These are phyloP conservation scores for Magallana gigas DNA, from an alignment of 1,140 invertebrate species.

Conservation along the genomic window DNA sequence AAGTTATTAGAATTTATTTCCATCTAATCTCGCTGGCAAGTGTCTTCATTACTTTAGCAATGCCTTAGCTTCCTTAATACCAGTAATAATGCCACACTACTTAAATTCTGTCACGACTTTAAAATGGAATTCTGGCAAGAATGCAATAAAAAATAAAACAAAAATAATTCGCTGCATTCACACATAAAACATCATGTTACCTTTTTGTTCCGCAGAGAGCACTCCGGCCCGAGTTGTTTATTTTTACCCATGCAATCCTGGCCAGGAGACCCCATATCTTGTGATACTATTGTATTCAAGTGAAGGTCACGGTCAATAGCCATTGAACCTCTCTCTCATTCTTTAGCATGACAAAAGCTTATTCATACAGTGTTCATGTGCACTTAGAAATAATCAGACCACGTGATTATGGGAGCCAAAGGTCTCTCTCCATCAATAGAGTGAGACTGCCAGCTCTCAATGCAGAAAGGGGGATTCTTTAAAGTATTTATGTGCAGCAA, in stretches of 20 bases:
- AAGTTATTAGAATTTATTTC: neutral
- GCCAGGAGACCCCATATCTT: conserved; percentile 20
- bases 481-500: conserved; percentile 20
- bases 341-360: conserved; percentile 2
- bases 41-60: conserved; percentile 1
- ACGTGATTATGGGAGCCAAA: neutral
- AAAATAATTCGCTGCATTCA: neutral
- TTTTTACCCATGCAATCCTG: neutral
- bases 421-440: neutral
- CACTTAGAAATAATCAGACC: neutral
- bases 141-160: conserved; percentile 17
- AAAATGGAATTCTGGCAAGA: conserved; percentile 27
- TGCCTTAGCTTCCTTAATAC: neutral
- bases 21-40: neutral
- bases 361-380: conserved; percentile 5
- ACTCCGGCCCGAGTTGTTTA: neutral
- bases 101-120: neutral
- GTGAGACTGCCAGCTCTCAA: neutral
- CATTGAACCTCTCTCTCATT: conserved; percentile 4
- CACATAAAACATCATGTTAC: neutral
- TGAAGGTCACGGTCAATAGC: neutral
- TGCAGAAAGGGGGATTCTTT: neutral
- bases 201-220: neutral
- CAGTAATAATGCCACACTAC: neutral
- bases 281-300: conserved; percentile 10